Evolutionary conservation across 1,140 invertebrate species (phyloP), one percentile per base, ranked within the genome.

Genomic region (Bombus vancouverensis): DNA sequence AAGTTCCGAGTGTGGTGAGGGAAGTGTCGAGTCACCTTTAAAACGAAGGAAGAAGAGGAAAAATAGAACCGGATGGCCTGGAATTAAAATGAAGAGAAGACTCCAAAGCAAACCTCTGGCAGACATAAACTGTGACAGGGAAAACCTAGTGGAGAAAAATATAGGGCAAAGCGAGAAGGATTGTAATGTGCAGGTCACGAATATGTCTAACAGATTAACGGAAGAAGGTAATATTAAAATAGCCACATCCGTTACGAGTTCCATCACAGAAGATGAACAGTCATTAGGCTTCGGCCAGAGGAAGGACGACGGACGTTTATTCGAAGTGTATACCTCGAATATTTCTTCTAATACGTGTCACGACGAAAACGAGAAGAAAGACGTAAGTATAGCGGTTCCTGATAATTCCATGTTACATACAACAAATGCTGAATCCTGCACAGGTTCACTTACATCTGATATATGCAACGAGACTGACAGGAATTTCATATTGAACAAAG

Each of bases 11-110:
- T 95, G 94, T n/a, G 94, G 94, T 3, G 95, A 95, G 22, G 25
- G 80, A 0, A 90, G 83, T 47, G 22, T 47, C 8, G 94, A 95
- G 57, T 93, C 88, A 12, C 94, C 94, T 2, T 74, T 93, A 39
- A 94, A 92, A 32, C 91, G 92, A 34, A 90, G 95, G 8, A 95
- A 95, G 76, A 92, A 93, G 34, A 91, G 95, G 72, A 95, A 95
- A 91, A 97, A 97, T 91, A 95, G 96, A 47, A 97, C 96, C 0
- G 96, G 96, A 18, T 97, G 96, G 96, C 96, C 96, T 0, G 96
- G 96, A n/a, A 96, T 95, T 68, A 95, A 95, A 76, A 91, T 95
- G 86, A 89, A 92, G n/a, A 94, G 92, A 66, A 95, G 94, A 83
- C 73, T 94, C 10, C 91, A 92, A 13, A 75, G 25, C 12, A 91